Evolutionary conservation across 2,888 invertebrate genomes (phyloP).

Genomic region (Drosophila cyrtoloma): DNA sequence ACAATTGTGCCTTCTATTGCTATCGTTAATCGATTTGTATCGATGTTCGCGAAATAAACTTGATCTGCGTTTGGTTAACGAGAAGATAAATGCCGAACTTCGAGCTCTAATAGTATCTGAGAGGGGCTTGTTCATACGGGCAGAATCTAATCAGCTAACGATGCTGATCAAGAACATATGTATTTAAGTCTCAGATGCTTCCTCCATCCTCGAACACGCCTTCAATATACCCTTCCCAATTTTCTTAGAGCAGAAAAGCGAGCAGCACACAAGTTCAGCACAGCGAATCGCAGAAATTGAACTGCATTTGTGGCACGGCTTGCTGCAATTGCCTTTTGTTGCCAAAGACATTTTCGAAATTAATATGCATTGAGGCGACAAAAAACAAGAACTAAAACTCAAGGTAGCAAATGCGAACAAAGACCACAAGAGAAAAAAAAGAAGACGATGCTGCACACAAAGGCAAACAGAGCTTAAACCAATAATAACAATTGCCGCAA

Average conservation of each 20-base stretch:
- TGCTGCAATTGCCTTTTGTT: slow-evolving; percentile 66
- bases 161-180: not conserved
- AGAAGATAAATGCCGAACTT: not conserved
- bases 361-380: slow-evolving; percentile 62
- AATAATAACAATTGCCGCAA: slow-evolving; percentile 65
- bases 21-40: too few species aligned
- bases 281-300: slow-evolving; percentile 62
- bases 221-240: not conserved
- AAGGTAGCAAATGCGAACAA: slow-evolving; percentile 28
- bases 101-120: not conserved
- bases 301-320: slow-evolving; percentile 65
- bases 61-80: not conserved
- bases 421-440: not conserved
- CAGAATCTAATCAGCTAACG: not conserved
- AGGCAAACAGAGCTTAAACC: slow-evolving; percentile 22
- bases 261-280: slow-evolving; percentile 50
- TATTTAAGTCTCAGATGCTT: not conserved
- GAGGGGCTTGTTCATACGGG: not conserved
- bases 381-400: not conserved
- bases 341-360: slow-evolving; percentile 73
- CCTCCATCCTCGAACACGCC: not conserved
- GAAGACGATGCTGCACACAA: slow-evolving; percentile 7
- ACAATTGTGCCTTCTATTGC: not conserved
- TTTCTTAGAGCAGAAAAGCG: not conserved
- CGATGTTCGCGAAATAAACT: not conserved